phyloP scores from a whole-genome alignment of 2,888 invertebrate genomes.

The Augiades crinisus region DNA sequence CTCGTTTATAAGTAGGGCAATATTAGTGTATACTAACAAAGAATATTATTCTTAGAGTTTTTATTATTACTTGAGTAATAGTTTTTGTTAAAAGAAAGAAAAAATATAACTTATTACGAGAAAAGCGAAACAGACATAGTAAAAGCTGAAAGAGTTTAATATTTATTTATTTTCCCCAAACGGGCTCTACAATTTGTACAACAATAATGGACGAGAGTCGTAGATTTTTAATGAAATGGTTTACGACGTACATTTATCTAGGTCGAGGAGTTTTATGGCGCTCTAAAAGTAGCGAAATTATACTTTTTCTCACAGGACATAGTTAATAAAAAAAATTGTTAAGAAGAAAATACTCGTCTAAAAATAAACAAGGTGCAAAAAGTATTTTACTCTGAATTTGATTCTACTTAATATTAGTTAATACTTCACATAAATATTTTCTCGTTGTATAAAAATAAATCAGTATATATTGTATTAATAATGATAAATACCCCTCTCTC shows the following conservation, averaged over 20 bases:
- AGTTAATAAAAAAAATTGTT: slow-evolving; percentile 8
- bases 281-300: slow-evolving; percentile 26
- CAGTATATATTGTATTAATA: no score
- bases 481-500: no score
- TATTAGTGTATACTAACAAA: no score
- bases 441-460: no score
- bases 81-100: neutral
- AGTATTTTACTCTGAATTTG: no score
- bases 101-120: neutral
- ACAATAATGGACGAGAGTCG: slow-evolving; percentile 19
- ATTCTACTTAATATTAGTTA: no score
- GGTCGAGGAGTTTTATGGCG: slow-evolving; percentile 24
- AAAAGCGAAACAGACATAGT: neutral
- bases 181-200: slow-evolving; percentile 20
- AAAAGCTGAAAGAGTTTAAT: slow-evolving; percentile 17
- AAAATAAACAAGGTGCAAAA: no score
- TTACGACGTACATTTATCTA: slow-evolving; percentile 25
- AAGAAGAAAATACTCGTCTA: no score
- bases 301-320: slow-evolving; percentile 18
- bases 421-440: no score
- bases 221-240: slow-evolving; percentile 27
- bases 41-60: no score
- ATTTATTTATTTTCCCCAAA: slow-evolving; percentile 24
- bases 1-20: no score
- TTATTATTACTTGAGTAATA: no score